Conservation (phyloP, 1,140 invertebrate genomes). For the Eufriesea mexicana region DNA sequence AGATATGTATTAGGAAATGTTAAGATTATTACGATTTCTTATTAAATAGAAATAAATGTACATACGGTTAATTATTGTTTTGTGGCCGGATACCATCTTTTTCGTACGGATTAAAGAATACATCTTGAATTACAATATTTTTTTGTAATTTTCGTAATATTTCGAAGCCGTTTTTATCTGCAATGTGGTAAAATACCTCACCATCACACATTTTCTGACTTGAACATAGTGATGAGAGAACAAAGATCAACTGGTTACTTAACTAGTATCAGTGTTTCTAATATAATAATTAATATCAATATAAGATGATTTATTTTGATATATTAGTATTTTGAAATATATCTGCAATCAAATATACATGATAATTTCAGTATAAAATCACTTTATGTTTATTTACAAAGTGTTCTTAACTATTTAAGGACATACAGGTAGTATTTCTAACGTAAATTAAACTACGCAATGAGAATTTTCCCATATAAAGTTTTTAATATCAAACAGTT, state of each 20-base stretch:
- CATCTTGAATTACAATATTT: constrained; percentile 63
- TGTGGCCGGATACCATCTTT: constrained; percentile 64
- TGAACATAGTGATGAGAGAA: constrained; percentile 42
- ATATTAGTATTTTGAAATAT: neutral
- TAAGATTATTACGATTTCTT: constrained; percentile 42
- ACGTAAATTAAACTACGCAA: neutral
- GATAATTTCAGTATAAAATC: neutral
- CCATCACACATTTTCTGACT: constrained; percentile 48
- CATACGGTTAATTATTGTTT: constrained; percentile 71
- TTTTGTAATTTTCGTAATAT: constrained; percentile 17
- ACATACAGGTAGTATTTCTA: neutral
- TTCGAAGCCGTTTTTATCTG: constrained; percentile 15
- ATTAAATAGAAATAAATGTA: constrained; percentile 57
- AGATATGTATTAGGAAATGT: constrained; percentile 14
- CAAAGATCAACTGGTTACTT: constrained; percentile 46
- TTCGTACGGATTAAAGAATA: constrained; percentile 74
- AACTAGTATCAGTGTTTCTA: neutral
- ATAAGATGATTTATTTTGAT: neutral
- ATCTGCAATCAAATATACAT: neutral
- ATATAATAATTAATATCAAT: neutral
- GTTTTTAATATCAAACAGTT: neutral
- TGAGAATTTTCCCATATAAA: neutral
- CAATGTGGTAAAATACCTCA: constrained; percentile 28
- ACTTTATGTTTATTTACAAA: neutral
- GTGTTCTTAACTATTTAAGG: neutral